Conservation (phyloP, 2,113 vertebrate species). For the Marmota monax region DNA sequence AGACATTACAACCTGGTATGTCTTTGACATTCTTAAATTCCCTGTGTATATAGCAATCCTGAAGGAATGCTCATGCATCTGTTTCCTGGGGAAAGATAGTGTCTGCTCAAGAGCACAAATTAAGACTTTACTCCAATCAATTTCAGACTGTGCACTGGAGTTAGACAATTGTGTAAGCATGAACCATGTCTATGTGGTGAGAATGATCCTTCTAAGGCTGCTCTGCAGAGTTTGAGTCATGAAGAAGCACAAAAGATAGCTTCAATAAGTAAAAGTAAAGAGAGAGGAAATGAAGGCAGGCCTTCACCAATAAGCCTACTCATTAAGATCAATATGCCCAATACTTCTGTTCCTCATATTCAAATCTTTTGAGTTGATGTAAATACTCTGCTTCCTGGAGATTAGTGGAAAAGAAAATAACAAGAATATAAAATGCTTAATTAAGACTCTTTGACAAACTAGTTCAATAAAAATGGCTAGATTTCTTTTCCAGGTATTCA, state of each 20-base stretch:
- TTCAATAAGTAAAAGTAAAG: background rate
- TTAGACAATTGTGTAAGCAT: background rate
- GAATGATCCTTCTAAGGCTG: background rate
- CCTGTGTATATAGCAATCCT: background rate
- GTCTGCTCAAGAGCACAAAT: background rate
- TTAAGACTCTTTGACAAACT: background rate
- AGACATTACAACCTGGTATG: background rate
- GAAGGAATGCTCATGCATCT: background rate
- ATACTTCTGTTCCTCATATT: background rate
- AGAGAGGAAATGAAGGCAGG: background rate
- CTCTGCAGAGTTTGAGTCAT: background rate
- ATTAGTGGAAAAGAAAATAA: background rate
- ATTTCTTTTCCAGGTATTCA: slow-evolving; percentile 27
- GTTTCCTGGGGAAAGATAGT: background rate
- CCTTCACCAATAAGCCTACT: background rate
- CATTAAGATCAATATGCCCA: background rate
- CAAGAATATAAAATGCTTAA: background rate
- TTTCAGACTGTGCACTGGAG: background rate
- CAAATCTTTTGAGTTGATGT: background rate
- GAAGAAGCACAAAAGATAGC: background rate
- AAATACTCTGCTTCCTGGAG: background rate
- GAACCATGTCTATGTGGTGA: background rate
- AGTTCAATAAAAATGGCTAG: background rate
- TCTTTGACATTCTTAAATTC: background rate
- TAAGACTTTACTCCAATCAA: background rate